phyloP scores from a whole-genome alignment of 2,888 invertebrate species.

The Eilema sororculum region DNA sequence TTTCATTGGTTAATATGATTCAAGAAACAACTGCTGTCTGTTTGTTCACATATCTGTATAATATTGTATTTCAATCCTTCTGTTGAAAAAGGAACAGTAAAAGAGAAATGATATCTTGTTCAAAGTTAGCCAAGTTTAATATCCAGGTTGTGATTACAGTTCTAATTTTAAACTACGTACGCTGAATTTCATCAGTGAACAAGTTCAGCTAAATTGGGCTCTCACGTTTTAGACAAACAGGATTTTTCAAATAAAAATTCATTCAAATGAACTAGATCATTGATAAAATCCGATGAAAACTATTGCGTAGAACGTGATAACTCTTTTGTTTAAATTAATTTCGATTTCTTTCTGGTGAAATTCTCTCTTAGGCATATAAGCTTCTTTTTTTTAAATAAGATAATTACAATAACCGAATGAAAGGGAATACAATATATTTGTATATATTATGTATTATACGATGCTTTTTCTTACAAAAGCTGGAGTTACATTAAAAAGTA shows the following conservation, averaged over 20 bases:
- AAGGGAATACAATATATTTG: not conserved
- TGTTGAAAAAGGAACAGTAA: not conserved
- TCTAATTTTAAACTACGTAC: not conserved
- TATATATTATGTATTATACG: not conserved
- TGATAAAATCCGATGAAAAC: not conserved
- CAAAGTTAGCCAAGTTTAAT: not conserved
- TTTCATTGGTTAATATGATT: not conserved
- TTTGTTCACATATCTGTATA: not conserved
- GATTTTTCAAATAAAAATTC: not conserved
- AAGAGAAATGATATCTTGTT: not conserved
- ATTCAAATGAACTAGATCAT: not conserved
- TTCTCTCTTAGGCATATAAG: not conserved
- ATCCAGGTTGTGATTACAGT: not conserved
- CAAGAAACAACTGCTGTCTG: not conserved
- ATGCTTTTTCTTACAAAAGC: not conserved
- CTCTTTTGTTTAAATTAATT: not conserved
- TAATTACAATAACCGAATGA: not conserved
- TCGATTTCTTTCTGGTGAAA: not conserved
- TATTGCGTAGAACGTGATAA: too few relatives aligned
- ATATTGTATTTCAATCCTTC: too few relatives aligned
- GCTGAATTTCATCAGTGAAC: not conserved
- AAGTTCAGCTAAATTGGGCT: not conserved
- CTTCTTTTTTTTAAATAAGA: too few relatives aligned
- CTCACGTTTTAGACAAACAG: not conserved
- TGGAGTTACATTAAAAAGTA: not conserved